These are phyloP conservation scores for Epiperipatus broadwayi DNA, from an alignment of 2,888 invertebrate genomes.

Conservation along the genomic window DNA sequence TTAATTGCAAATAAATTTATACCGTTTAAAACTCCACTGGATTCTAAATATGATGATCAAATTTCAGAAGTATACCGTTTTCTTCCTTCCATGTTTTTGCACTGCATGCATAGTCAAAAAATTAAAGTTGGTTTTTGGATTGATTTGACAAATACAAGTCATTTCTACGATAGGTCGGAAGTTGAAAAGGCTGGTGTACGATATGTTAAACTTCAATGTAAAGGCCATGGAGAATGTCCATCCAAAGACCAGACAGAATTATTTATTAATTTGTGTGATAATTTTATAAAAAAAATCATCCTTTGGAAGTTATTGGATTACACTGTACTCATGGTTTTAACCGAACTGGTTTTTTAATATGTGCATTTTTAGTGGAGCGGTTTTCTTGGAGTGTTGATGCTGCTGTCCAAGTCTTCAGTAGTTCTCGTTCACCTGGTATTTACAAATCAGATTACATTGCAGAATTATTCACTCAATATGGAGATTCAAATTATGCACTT, in stretches of 20 bases:
- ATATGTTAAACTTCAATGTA: conserved; percentile 71
- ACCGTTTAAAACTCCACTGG: conserved; percentile 84
- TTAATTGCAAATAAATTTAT: conserved; percentile 59
- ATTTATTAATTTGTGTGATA: conserved; percentile 61
- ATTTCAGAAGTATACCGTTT: conserved; percentile 67
- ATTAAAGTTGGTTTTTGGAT: conserved; percentile 89
- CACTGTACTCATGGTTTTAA: conserved; percentile 99
- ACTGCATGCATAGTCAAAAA: conserved; percentile 52
- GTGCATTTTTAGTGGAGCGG: conserved; percentile 68
- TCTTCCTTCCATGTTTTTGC: conserved; percentile 66
- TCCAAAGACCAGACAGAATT: conserved; percentile 55
- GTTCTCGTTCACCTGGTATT: conserved; percentile 67
- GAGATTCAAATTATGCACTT: conserved; percentile 43
- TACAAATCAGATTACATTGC: conserved; percentile 88
- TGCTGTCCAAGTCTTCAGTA: too few relatives aligned
- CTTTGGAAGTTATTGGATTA: conserved; percentile 55
- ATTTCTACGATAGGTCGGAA: conserved; percentile 70
- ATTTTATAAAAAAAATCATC: conserved; percentile 58
- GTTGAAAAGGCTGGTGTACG: conserved; percentile 53
- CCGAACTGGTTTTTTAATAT: conserved; percentile 83
- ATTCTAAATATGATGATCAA: conserved; percentile 55
- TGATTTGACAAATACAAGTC: conserved; percentile 79
- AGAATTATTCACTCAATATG: conserved; percentile 64
- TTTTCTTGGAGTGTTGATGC: conserved; percentile 60
- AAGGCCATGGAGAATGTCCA: conserved; percentile 84